phyloP scores from a whole-genome alignment of 2,113 vertebrate species.

The Amblyornis subalaris region DNA sequence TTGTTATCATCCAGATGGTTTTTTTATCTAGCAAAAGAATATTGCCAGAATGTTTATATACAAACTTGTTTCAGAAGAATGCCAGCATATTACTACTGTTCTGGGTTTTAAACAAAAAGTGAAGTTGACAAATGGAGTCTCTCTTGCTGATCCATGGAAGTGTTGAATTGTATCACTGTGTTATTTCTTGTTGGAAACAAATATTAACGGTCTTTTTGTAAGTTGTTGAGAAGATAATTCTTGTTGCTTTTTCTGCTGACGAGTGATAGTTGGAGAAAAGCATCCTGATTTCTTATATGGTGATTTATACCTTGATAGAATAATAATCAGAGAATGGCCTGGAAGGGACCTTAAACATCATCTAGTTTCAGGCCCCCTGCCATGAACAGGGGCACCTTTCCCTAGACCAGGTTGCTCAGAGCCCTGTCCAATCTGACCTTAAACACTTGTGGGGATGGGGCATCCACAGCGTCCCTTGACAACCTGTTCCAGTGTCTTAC shows the following conservation, averaged over 20 bases:
- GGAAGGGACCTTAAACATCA: background rate
- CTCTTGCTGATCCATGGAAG: background rate
- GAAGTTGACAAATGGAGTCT: background rate
- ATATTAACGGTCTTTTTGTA: background rate
- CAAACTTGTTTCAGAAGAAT: background rate
- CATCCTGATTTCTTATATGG: background rate
- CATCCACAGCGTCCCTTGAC: background rate
- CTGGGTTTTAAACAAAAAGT: background rate
- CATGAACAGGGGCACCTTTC: background rate
- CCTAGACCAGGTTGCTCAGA: background rate
- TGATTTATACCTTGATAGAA: background rate
- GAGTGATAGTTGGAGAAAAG: background rate
- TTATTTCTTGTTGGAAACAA: background rate
- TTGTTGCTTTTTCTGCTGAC: background rate
- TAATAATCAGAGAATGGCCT: background rate
- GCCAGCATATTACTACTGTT: background rate
- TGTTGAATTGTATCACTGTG: background rate
- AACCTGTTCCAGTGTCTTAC: background rate
- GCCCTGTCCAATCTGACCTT: background rate
- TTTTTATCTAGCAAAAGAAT: background rate
- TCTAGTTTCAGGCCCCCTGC: background rate
- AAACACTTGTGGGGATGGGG: background rate
- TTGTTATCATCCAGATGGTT: background rate
- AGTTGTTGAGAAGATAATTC: background rate
- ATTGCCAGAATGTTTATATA: background rate